Evolutionary conservation across 1,140 invertebrate species (phyloP), one percentile per base, ranked within the genome.

Genomic region (Zaprionus inermis): DNA sequence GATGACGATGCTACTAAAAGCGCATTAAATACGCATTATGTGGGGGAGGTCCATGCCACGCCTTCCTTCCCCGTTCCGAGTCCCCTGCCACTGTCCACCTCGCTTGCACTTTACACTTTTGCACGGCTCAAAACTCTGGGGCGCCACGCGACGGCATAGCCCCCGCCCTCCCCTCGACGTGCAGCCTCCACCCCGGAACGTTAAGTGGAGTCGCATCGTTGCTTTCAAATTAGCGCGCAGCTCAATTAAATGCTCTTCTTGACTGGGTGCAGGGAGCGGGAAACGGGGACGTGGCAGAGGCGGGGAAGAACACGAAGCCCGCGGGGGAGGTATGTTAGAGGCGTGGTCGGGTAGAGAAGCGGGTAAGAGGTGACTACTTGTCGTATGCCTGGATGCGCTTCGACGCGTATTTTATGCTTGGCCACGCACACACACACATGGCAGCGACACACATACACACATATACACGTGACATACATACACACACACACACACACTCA

Each of bases 171-270:
- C 36, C 36, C 7, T 38, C 36, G 0, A 1, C 36, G 5, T 2
- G 9, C 24, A 24, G 10, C 14, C 20, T 16, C 11, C 18, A n/a
- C 67, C 20, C 30, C 24, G 30, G 66, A 41, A 51, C 54, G 36
- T 59, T 57, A 44, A 58, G 64, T 44, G 54, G 64, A 66, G 59
- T 71, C 76, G 63, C 82, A 66, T 88, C 78, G 81, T 79, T 83
- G 83, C 76, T 79, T 88, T 88, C 79, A 88, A 88, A 88, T 88
- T 88, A 88, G 79, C 84, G 77, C 70, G 38, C 34, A 88, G 82
- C 83, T 83, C 83, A 88, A 88, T 88, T 88, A 89, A 80, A 88
- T 70, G 72, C 68, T 59, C 52, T 65, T 56, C 24, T 65, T 22
- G 10, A 22, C 51, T 1, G 22, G 28, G 38, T 30, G 28, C 12